Evolutionary conservation across 2,113 vertebrate genomes (phyloP), one percentile per base, ranked within the genome.

Genomic region (Diphyllodes magnificus): DNA sequence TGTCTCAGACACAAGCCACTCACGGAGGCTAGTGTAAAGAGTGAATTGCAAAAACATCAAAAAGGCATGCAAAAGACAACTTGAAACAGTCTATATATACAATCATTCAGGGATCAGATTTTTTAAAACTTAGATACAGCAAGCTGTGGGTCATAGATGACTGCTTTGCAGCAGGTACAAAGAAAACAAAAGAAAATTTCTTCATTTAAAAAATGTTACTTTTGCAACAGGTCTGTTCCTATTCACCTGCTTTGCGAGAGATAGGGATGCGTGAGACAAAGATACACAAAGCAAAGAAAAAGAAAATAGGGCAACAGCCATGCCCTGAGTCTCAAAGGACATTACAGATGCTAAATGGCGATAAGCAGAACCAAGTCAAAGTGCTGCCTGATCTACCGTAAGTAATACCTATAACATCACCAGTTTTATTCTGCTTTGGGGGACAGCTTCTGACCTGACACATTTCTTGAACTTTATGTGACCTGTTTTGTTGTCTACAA

Each of bases 141-240:
- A 56, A 40, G 17, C 9, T 49, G 60, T 54, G 68, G 3, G 33
- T 86, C 57, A 50, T 57, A 21, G 44, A 9, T 39, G 30, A 37
- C 39, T 50, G 30, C 20, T 84, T 80, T 39, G 73, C 16, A 17
- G n/a, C 54, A 73, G 91, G 53, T 50, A 24, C 60, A 79, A 57
- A 59, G n/a, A 24, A 59, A 59, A 45, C 21, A 30, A 60, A 82
- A 92, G 31, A 57, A 59, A 79, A 89, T 33, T 11, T 51, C 76
- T 75, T 53, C 13, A 17, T 90, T 90, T 75, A 39, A 82, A 93
- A 97, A 92, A 60, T n/a, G 28, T 85, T 96, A 31, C 44, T 97
- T 91, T 97, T 92, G 79, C 98, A 97, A 98, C 98, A 99, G 99
- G 96, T 99, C 89, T 97, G 95, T 93, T 98, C 98, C 94, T 99